Base-by-base conservation (phyloP, 2,113 vertebrate genomes). In the Ia io region DNA sequence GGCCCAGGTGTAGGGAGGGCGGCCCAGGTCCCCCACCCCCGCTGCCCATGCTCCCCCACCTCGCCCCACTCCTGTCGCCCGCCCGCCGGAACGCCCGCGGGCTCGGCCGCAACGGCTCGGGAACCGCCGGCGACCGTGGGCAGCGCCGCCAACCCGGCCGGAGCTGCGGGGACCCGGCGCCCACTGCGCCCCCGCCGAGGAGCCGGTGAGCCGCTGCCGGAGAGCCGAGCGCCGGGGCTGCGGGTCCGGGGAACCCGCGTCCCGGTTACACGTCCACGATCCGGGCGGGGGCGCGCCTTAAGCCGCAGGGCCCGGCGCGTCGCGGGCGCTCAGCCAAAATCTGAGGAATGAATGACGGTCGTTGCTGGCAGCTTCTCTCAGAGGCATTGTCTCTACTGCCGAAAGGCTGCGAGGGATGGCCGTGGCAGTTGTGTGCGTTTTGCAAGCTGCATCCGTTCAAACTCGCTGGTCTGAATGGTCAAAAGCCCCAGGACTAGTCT, bases 61-160 rank as follows among this genome's bases (percentile, higher is more conserved):
- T 37, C 56, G 42, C 70, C 76, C 17, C 56, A 2, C 69, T 13
- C 51, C 2, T 0, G 67, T 30, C 44, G 17, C 76, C 85, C 84
- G 13, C 78, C 71, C 77, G 35, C 51, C 80, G 3, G 87, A 95
- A 96, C 93, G 61, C 77, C 70, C 3, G 30, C 40, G 91, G 49
- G 71, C 28, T 93, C 93, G 56, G 86, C n/a, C 1, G 71, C 97
- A 97, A 97, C 97, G 95, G 97, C 84, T 90, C 5, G 30, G 96
- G 95, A 97, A 96, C 97, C n/a, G 97, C 93, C 97, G 67, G 92
- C 83, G 35, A 71, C 84, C 13, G 82, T 35, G 73, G 0, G 69
- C 84, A 22, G 84, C 84, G 44, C 77, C 7, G 59, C 82, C 88
- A 47, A 80, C 44, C 67, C 0, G 47, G 63, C 67, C 16, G 1